phyloP scores from a whole-genome alignment of 2,797 vertebrate species.

The Paedocypris micromegethes region DNA sequence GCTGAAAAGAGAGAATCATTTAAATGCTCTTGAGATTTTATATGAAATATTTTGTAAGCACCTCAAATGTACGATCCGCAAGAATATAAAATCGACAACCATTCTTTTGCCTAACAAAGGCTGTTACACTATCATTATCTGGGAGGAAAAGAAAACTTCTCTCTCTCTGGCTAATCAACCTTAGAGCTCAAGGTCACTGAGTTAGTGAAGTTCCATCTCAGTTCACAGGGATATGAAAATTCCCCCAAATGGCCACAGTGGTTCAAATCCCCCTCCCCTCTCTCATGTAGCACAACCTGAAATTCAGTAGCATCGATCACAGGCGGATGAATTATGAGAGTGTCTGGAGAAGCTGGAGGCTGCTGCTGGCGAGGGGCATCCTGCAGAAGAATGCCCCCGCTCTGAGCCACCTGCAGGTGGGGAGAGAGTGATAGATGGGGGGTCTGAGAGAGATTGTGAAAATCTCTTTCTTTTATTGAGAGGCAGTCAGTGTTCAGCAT shows the following conservation, averaged over 20 bases:
- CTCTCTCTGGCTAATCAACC: background rate
- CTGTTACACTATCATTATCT: background rate
- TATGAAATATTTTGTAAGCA: too few relatives aligned
- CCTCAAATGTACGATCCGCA: too few relatives aligned
- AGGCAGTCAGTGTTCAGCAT: constrained; percentile 48
- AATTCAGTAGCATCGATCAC: constrained; percentile 38
- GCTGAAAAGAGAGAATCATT: too few relatives aligned
- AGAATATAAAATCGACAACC: too few relatives aligned
- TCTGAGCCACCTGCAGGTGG: constrained; percentile 40
- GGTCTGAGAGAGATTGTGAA: constrained; percentile 37
- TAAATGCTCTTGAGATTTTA: too few relatives aligned
- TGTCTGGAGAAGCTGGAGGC: constrained; percentile 32
- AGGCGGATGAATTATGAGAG: constrained; percentile 38
- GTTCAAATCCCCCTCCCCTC: constrained; percentile 5
- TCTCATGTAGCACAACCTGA: constrained; percentile 17
- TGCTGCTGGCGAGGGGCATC: constrained; percentile 31
- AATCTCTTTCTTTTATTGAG: constrained; percentile 46
- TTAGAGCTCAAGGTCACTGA: constrained; percentile 18
- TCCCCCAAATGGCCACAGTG: constrained; percentile 11
- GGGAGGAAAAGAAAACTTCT: background rate
- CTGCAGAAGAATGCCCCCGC: constrained; percentile 33
- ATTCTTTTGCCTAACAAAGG: too few relatives aligned
- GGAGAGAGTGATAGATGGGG: constrained; percentile 48
- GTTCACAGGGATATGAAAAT: constrained; percentile 19
- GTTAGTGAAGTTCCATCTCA: constrained; percentile 7